Evolutionary conservation across 2,113 vertebrate species (phyloP), one percentile per base, ranked within the genome.

Genomic region (Oryzias melastigma): DNA sequence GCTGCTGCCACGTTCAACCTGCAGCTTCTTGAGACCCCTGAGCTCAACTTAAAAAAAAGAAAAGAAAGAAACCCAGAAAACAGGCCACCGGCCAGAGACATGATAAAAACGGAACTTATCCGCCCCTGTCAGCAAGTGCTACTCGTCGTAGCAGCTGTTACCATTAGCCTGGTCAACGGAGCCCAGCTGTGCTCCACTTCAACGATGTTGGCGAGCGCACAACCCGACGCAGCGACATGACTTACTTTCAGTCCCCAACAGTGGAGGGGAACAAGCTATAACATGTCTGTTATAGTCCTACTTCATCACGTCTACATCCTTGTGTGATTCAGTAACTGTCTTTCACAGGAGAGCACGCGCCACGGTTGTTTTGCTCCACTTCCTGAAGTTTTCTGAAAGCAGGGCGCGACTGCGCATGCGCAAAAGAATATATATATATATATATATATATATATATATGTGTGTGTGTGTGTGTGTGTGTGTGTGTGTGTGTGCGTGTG

Each of bases 361-460:
- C 51, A 65, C 65, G 75, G 80, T 69, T 90, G 81, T 90, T 91
- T 78, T 89, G 74, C 71, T 90, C 75, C 73, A 86, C 90, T 91
- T 91, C 90, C 88, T 87, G 82, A 50, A 52, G 64, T 52, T 85
- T 67, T 68, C 59, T 0, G 65, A 75, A 83, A 78, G 78, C 63
- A 77, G 83, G 67, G 71, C 88, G 4, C 14, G 1, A 71, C 47
- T 57, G 67, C 85, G 87, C 88, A 85, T 85, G 87, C 15, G 73
- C 74, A 15, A 5, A n/a, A 18, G 5, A 1, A 27, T 27, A 27
- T 27, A 27, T 27, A 27, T 35, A 12, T 35, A 10, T 35, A 3
- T 35, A 10, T 29, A 7, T 29, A 2, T 12, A 10, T 35, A 12
- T 35, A 10, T 35, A 12, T 35, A 10, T 25, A 25, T 25, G 25